These are phyloP conservation scores for Serranus cabrilla DNA, from an alignment of 2,797 vertebrate genomes.

Conservation along the genomic window DNA sequence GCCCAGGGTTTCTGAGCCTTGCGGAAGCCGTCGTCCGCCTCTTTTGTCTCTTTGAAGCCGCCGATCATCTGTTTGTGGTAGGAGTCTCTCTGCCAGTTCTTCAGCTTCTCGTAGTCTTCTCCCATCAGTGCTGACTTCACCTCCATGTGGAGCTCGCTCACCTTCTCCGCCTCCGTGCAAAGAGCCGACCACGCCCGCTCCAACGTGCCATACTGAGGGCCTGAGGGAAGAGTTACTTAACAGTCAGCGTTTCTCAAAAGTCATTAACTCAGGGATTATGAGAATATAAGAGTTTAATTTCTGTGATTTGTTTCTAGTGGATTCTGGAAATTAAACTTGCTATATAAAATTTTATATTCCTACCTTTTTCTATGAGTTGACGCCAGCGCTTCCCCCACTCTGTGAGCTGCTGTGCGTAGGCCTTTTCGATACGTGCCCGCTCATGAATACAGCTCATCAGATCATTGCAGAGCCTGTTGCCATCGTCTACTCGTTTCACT, in stretches of 20 bases:
- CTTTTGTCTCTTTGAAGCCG: constrained; percentile 97
- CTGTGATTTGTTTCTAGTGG: too few species aligned
- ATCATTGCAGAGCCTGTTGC: constrained; percentile 92
- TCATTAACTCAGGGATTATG: background rate
- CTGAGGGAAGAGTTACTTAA: constrained; percentile 73
- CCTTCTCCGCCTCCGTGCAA: constrained; percentile 96
- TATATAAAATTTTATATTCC: background rate
- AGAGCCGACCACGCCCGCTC: constrained; percentile 94
- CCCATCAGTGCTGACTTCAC: constrained; percentile 94
- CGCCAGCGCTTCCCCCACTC: constrained; percentile 98
- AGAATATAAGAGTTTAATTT: background rate
- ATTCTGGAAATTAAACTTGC: background rate
- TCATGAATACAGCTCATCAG: constrained; percentile 98
- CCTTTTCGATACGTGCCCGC: constrained; percentile 95
- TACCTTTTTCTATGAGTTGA: constrained; percentile 96
- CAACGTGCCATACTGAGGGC: constrained; percentile 95
- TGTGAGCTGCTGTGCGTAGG: constrained; percentile 94
- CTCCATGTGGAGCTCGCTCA: constrained; percentile 97
- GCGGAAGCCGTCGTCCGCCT: constrained; percentile 96
- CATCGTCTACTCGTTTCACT: constrained; percentile 95
- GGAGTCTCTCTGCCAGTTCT: constrained; percentile 98
- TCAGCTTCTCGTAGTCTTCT: constrained; percentile 97
- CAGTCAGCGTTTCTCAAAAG: constrained; percentile 2
- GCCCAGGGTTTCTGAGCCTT: constrained; percentile 99
- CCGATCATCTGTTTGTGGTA: constrained; percentile 99